These are phyloP conservation scores for Chaetodon trifascialis DNA, from an alignment of 2,113 vertebrate genomes.

Conservation along the genomic window DNA sequence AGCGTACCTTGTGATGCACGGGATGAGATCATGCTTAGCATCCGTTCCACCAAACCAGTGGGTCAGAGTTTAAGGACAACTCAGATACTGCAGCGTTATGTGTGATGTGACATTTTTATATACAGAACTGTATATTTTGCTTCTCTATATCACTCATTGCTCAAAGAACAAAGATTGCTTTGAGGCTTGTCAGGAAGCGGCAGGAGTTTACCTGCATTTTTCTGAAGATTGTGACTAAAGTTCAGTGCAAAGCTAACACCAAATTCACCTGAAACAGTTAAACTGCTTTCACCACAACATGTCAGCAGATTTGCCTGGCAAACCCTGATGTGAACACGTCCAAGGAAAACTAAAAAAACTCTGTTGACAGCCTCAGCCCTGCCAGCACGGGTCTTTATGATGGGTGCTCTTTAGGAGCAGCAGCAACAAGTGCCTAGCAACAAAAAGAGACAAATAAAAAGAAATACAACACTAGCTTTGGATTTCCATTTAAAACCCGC, in stretches of 20 bases:
- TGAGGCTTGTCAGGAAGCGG: not conserved
- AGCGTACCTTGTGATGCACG: not conserved
- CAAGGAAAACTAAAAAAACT: slow-evolving; percentile 12
- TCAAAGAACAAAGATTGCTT: not conserved
- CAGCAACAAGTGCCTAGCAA: slow-evolving; percentile 22
- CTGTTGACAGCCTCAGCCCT: not conserved
- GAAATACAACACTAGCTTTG: not conserved
- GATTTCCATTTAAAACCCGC: slow-evolving; percentile 9
- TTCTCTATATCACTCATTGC: not conserved
- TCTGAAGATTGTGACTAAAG: not conserved
- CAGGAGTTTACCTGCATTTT: not conserved
- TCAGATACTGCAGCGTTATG: not conserved
- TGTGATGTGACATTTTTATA: not conserved
- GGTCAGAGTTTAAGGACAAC: slow-evolving; percentile 12
- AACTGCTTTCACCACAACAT: not conserved
- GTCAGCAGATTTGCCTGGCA: not conserved
- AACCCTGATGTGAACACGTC: not conserved
- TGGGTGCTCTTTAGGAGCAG: not conserved
- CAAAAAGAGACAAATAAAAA: slow-evolving; percentile 24
- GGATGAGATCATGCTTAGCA: slow-evolving; percentile 45
- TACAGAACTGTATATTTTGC: not conserved
- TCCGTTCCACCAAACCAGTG: not conserved
- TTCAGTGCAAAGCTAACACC: not conserved
- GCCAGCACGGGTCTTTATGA: not conserved
- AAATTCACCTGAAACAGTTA: not conserved